Conservation (phyloP, 2,113 vertebrate species). For the Vulpes ferrilata region DNA sequence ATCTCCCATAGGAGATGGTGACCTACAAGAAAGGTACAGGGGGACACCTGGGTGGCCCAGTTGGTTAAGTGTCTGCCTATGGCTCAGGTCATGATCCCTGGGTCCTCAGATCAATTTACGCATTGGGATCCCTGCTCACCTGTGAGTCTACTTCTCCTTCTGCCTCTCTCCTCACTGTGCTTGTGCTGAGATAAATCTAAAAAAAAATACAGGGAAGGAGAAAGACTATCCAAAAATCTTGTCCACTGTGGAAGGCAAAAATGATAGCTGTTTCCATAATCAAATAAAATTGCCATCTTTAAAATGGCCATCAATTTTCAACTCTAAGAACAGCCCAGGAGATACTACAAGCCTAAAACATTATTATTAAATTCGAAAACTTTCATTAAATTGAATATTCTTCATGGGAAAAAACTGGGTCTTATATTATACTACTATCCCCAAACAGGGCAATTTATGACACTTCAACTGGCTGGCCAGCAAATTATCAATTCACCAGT, state of each 20-base stretch:
- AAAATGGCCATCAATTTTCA: neutral
- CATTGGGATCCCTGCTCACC: too few relatives aligned
- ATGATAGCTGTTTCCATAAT: neutral
- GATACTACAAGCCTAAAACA: neutral
- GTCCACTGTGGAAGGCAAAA: neutral
- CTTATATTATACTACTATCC: constrained; percentile 3
- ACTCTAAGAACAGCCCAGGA: neutral
- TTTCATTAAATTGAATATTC: constrained; percentile 26
- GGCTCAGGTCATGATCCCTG: too few relatives aligned
- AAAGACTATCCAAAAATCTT: neutral
- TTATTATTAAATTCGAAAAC: constrained; percentile 14
- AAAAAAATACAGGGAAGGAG: neutral
- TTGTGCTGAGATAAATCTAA: too few relatives aligned
- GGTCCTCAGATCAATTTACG: too few relatives aligned
- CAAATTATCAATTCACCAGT: constrained; percentile 13
- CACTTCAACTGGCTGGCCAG: neutral
- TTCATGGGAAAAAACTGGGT: neutral
- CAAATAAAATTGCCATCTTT: neutral
- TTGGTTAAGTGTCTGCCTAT: too few relatives aligned
- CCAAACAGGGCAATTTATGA: neutral
- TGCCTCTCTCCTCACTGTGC: too few relatives aligned
- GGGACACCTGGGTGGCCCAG: too few relatives aligned
- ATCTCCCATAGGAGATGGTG: neutral
- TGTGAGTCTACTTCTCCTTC: too few relatives aligned
- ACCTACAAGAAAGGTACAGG: neutral